Percentiles rank a stretch among this genome's conserved stretches.
phyloP scores from a whole-genome alignment of 2,888 invertebrate species.

The Lingula anatina region DNA sequence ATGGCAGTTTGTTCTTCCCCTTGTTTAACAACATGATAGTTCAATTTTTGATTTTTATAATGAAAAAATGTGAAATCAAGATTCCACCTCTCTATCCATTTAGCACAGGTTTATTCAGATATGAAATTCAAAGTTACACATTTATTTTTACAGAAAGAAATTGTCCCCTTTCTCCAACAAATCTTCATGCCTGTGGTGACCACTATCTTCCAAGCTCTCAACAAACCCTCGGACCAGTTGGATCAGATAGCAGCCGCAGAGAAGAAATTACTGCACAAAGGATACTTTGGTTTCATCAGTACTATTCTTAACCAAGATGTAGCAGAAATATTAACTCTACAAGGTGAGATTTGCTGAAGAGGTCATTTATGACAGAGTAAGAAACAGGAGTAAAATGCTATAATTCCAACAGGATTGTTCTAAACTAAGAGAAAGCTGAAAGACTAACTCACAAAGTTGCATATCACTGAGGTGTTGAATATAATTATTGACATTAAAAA shows the following conservation, averaged over 20 bases:
- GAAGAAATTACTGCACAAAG: slow-evolving; percentile 53
- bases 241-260: slow-evolving; percentile 55
- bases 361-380: too few relatives aligned
- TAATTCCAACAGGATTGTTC: too few relatives aligned
- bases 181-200: slow-evolving; percentile 56
- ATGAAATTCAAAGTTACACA: too few relatives aligned
- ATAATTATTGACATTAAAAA: too few relatives aligned
- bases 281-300: slow-evolving; percentile 55
- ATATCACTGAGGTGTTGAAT: too few relatives aligned
- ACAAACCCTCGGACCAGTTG: slow-evolving; percentile 52
- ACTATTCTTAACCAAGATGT: slow-evolving; percentile 55
- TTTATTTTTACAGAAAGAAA: slow-evolving; percentile 53
- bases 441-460: too few relatives aligned
- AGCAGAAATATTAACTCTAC: slow-evolving; percentile 50
- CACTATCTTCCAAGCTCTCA: slow-evolving; percentile 53
- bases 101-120: too few relatives aligned
- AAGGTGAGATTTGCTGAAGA: slow-evolving; percentile 38
- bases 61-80: too few relatives aligned
- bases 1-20: neutral
- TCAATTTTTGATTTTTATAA: neutral
- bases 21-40: neutral
- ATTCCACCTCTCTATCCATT: too few relatives aligned
- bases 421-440: too few relatives aligned
- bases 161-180: slow-evolving; percentile 55
- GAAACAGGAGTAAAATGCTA: too few relatives aligned